A percentile compares a stretch with the other conserved stretches of the same genome.
These are phyloP conservation scores for Napeogenes inachia DNA, from an alignment of 2,888 invertebrate genomes.

Conservation along the genomic window DNA sequence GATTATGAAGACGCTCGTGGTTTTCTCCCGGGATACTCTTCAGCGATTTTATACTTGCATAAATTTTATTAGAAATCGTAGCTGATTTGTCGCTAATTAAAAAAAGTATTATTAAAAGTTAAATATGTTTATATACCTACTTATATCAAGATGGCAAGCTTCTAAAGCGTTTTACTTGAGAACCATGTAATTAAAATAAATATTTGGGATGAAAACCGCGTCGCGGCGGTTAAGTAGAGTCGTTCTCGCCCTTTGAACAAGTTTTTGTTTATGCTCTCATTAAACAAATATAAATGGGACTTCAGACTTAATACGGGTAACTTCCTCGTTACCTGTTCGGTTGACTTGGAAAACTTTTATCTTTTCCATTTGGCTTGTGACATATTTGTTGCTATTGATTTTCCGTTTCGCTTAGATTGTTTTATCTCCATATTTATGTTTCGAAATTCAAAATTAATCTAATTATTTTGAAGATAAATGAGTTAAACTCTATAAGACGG, in stretches of 20 bases:
- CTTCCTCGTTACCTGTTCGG: slow-evolving; percentile 31
- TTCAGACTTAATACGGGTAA: slow-evolving; percentile 54
- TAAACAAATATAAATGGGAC: slow-evolving; percentile 71
- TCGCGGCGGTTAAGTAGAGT: slow-evolving; percentile 69
- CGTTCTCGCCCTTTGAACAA: slow-evolving; percentile 75
- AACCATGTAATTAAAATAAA: slow-evolving; percentile 75
- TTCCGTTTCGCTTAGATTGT: slow-evolving; percentile 20
- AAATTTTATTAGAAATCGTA: neutral
- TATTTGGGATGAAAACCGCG: slow-evolving; percentile 74
- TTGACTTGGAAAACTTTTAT: slow-evolving; percentile 1
- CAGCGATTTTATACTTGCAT: slow-evolving; percentile 33
- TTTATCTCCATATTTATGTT: too few species aligned
- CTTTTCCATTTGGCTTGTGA: neutral
- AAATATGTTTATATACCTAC: too few species aligned
- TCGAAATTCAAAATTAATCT: too few species aligned
- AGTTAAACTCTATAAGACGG: too few species aligned
- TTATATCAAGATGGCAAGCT: slow-evolving; percentile 9
- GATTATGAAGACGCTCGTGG: slow-evolving; percentile 49
- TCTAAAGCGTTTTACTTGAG: slow-evolving; percentile 57
- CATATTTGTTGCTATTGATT: neutral
- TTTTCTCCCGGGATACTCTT: slow-evolving; percentile 48
- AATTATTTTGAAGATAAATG: too few species aligned
- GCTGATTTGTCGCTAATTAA: too few species aligned
- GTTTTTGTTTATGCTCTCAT: slow-evolving; percentile 74
- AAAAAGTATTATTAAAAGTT: too few species aligned